Conservation (phyloP, 1,140 invertebrate species). For the Lordiphosa clarofinis region DNA sequence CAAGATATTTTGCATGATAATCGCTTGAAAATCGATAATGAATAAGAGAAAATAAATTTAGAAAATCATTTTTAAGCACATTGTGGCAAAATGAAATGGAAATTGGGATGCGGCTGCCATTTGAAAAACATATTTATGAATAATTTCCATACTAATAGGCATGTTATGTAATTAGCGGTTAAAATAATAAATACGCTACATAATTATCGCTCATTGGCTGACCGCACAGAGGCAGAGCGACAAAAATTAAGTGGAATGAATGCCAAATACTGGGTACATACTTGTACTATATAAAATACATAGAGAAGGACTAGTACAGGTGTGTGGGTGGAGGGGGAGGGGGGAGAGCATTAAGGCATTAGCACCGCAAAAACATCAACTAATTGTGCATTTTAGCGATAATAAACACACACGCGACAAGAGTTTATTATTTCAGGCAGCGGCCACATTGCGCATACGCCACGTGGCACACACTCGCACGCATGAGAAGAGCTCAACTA, state of each 20-base stretch:
- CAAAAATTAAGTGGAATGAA: slow-evolving; percentile 37
- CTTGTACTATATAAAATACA: slow-evolving; percentile 13
- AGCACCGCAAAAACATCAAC: slow-evolving; percentile 76
- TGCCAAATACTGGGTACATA: slow-evolving; percentile 9
- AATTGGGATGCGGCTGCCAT: neutral
- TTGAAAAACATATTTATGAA: slow-evolving; percentile 73
- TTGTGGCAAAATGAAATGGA: slow-evolving; percentile 19
- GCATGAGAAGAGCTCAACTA: slow-evolving; percentile 13
- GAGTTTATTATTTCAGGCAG: slow-evolving; percentile 73
- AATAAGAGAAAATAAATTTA: slow-evolving; percentile 48
- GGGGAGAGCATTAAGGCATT: slow-evolving; percentile 62
- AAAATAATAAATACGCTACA: slow-evolving; percentile 77
- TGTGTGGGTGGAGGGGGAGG: slow-evolving; percentile 15
- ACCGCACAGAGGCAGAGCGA: slow-evolving; percentile 49
- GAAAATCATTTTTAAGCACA: slow-evolving; percentile 45
- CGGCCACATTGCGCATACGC: slow-evolving; percentile 36
- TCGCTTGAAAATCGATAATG: slow-evolving; percentile 58
- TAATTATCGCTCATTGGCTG: slow-evolving; percentile 71
- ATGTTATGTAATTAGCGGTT: slow-evolving; percentile 78
- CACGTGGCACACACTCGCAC: slow-evolving; percentile 26
- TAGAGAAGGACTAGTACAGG: slow-evolving; percentile 42
- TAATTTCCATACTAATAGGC: slow-evolving; percentile 76
- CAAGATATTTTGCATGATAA: slow-evolving; percentile 51
- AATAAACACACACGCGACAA: slow-evolving; percentile 58
- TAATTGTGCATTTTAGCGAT: slow-evolving; percentile 77